Conservation (phyloP, 2,797 vertebrate genomes). For the Cuculus canorus region DNA sequence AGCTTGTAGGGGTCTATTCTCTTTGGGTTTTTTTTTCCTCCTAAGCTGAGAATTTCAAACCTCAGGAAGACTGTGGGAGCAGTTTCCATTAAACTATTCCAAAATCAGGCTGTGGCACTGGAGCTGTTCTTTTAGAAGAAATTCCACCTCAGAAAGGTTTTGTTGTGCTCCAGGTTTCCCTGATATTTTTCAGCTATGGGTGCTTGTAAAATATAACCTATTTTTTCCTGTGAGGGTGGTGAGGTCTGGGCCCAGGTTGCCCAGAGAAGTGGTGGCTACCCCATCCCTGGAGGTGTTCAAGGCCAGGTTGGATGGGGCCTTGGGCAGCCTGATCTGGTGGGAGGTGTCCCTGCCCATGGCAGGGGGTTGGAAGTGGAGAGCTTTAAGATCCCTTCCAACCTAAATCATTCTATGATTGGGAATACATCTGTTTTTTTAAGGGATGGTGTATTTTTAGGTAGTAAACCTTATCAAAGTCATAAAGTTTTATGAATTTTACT, state of each 20-base stretch:
- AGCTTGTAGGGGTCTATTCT: neutral
- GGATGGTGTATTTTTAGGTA: neutral
- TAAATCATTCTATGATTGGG: no score
- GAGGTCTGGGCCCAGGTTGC: no score
- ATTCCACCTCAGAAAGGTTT: neutral
- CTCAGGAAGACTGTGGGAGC: neutral
- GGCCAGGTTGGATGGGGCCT: no score
- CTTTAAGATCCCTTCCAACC: no score
- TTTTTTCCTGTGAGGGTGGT: no score
- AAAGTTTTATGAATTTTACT: slow-evolving; percentile 1
- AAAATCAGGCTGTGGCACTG: neutral
- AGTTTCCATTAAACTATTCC: neutral
- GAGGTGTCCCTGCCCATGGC: no score
- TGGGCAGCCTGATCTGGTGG: no score
- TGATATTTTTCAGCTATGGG: neutral
- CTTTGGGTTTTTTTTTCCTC: no score
- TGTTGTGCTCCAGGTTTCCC: neutral
- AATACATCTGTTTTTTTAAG: neutral
- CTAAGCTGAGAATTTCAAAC: neutral
- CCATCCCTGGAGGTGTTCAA: no score
- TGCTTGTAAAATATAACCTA: neutral
- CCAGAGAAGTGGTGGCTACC: no score
- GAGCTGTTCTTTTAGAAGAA: neutral
- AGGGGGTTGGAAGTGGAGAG: no score
- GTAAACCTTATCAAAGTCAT: neutral